Base-by-base conservation (phyloP, 2,797 vertebrate genomes). In the Tachyglossus aculeatus region DNA sequence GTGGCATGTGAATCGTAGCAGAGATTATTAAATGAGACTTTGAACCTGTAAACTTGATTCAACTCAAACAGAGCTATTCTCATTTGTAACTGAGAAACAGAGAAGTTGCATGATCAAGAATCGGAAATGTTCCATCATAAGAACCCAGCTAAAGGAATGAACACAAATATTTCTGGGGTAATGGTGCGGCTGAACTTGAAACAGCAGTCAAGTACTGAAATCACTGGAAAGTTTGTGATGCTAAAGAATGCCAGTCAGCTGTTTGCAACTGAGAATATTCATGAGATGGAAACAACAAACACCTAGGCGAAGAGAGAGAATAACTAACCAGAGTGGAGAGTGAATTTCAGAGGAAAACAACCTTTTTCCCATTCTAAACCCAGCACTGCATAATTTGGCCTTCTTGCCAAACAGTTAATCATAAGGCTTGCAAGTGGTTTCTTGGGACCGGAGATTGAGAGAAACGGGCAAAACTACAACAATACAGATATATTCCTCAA, bases 31-130 rank as follows among this genome's bases (percentile, higher is more conserved):
- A 73, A 19, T 10, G 31, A 36, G 6, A 52, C 21, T 39, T 66
- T 60, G 37, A 66, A 50, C 22, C 34, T 74, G 12, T 45, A 68
- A 56, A 65, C 68, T 16, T 67, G 50, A 60, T 73, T 73, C 71
- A 67, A 4, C 21, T 25, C 47, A 12, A 63, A 27, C 66, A 62
- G 76, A 43, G 13, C 31, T 64, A 25, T 37, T 57, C 25, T 57
- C 56, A 57, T 6, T 63, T 63, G 37, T 37, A 50, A 29, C 22
- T 21, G 25, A 56, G 37, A 51, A n/a, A 29, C 25, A 37, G 40
- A 38, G 45, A n/a, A 50, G 65, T 67, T 69, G 36, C 24, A 50
- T 7, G 29, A 18, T 22, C 52, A 48, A 19, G 44, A 44, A 52
- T 43, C 32, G 44, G 6, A 11, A 67, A 45, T n/a, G 9, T 31